A percentile compares a stretch with the other conserved stretches of the same genome.
Evolutionary conservation across 2,888 invertebrate genomes (phyloP).

Genomic region (Acleris laterana): DNA sequence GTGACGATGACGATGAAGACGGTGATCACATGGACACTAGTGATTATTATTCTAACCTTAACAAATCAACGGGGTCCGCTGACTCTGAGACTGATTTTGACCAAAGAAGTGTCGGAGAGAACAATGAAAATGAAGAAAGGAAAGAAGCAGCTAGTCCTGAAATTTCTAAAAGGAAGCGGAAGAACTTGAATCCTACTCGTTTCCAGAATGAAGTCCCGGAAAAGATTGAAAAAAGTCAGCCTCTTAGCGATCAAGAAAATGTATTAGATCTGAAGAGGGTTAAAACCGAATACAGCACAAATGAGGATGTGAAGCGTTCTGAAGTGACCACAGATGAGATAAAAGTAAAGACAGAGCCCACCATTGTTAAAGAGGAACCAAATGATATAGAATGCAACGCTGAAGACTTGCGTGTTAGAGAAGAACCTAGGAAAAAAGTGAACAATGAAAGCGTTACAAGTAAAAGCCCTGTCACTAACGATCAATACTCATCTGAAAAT

Average conservation of each 20-base stretch:
- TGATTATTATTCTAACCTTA: constrained; percentile 72
- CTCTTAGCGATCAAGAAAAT: constrained; percentile 59
- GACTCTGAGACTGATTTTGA: constrained; percentile 77
- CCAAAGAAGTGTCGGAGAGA: constrained; percentile 73
- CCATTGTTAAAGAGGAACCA: constrained; percentile 61
- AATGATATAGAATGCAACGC: constrained; percentile 55
- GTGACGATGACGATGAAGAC: constrained; percentile 90
- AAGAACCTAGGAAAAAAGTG: constrained; percentile 68
- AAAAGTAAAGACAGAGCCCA: constrained; percentile 65
- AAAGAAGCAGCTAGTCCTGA: constrained; percentile 82
- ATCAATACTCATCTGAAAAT: constrained; percentile 84
- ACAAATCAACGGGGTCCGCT: constrained; percentile 70
- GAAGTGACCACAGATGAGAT: constrained; percentile 47
- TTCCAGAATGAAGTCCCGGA: constrained; percentile 80
- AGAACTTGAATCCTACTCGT: constrained; percentile 94
- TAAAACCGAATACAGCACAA: constrained; percentile 59
- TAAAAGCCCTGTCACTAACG: constrained; percentile 44
- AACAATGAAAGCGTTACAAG: constrained; percentile 57
- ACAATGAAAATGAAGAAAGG: constrained; percentile 66
- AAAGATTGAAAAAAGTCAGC: constrained; percentile 49
- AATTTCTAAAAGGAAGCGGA: constrained; percentile 92
- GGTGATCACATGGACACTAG: constrained; percentile 81
- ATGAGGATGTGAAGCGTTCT: constrained; percentile 41
- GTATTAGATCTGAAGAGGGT: constrained; percentile 69
- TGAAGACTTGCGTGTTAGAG: constrained; percentile 71